Percentiles rank a stretch among this genome's conserved stretches.
Evolutionary conservation across 2,888 invertebrate genomes (phyloP).

Genomic region (Lymantria dispar): DNA sequence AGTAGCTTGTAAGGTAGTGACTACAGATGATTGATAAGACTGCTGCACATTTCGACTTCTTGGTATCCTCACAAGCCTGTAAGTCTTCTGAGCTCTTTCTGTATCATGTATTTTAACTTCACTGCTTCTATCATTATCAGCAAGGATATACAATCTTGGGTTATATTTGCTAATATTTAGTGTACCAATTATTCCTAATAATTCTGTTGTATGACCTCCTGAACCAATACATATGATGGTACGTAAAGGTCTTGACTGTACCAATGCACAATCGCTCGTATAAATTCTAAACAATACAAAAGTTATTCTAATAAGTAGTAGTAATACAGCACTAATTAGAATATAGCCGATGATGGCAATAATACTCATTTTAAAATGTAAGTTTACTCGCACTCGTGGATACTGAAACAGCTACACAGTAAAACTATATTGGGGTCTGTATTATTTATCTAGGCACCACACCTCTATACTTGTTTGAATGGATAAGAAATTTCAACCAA

Average conservation of each 20-base stretch:
- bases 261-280: slow-evolving; percentile 43
- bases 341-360: neutral
- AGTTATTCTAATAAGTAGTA: slow-evolving; percentile 37
- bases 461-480: no score
- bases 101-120: slow-evolving; percentile 84
- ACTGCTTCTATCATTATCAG: slow-evolving; percentile 90
- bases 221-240: slow-evolving; percentile 88
- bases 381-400: no score
- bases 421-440: no score
- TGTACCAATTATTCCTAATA: slow-evolving; percentile 87
- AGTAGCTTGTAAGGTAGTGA: slow-evolving; percentile 89
- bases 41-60: slow-evolving; percentile 95
- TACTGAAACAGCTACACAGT: no score
- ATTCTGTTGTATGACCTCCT: slow-evolving; percentile 98
- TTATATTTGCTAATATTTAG: slow-evolving; percentile 85
- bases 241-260: slow-evolving; percentile 41
- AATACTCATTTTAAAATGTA: neutral
- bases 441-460: no score
- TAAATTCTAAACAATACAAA: slow-evolving; percentile 49
- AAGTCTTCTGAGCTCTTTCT: slow-evolving; percentile 64
- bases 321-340: slow-evolving; percentile 9
- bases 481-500: no score
- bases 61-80: slow-evolving; percentile 84
- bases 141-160: slow-evolving; percentile 90
- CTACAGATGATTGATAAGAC: slow-evolving; percentile 89